Evolutionary conservation across 2,888 invertebrate genomes (phyloP), one percentile per base, ranked within the genome.

Genomic region (Romanomermis culicivorax): DNA sequence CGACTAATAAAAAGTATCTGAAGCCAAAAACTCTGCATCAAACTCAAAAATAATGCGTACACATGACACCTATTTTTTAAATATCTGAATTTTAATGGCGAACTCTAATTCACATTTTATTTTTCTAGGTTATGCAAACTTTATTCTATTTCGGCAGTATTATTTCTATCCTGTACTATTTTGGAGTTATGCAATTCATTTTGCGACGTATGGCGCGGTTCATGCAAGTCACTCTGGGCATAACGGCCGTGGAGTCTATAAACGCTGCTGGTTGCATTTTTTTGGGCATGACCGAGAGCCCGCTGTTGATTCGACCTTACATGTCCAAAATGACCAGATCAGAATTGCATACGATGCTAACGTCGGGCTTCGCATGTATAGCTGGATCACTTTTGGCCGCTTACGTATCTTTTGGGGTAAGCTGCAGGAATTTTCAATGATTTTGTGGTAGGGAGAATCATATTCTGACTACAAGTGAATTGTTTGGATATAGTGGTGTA

Each of bases 201-300:
- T 81, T 89, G 36, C 65, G 57, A 42, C 55, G 55, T 50, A 62
- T 68, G 14, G 69, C 65, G 4, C 61, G 62, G 60, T 59, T 66
- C 42, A 65, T 71, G 54, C 80, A 81, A 60, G 67, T 72, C 17
- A 69, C 80, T 0, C 72, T 87, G 70, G 82, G 80, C 20, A 93
- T 93, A 0, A 87, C 93, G 0, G 85, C 91, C 1, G 87, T 87
- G 55, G 95, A 95, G 72, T 89, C 89, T 56, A 80, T 93, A 43
- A 87, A 82, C 59, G 80, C 86, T n/a, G 83, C 89, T 0, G 89
- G 86, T 0, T 91, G 89, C 69, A 84, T 89, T 29, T 95, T 95
- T 65, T 74, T 95, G 23, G 91, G 93, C 57, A 83, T 27, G 29
- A 49, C 27, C 27, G 95, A 95, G 74, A 83, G 88, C 2, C 83